Base-by-base conservation (phyloP, 2,888 invertebrate genomes). In the Dolomedes plantarius region DNA sequence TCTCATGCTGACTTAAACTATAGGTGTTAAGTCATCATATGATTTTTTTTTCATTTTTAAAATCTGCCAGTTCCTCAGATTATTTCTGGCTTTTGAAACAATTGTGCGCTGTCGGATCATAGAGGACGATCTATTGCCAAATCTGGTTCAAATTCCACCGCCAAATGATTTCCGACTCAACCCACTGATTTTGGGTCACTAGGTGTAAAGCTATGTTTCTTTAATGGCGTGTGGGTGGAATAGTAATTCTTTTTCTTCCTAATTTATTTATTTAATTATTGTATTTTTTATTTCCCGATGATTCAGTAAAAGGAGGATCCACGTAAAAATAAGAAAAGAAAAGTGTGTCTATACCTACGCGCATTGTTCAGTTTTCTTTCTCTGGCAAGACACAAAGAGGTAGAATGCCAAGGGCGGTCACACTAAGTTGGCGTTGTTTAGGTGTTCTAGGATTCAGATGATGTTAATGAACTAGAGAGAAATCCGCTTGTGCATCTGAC, bases 401-500 rank as follows among this genome's bases (percentile, higher is more conserved):
- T 28, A 77, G 67, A 83, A 77, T 83, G 83, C 83, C 83, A 83
- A 83, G 83, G 83, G 77, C 83, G 77, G 76, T 77, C 72, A 77
- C 50, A 36, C 36, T 62, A 27, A 23, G 72, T 41, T 67, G 72
- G 23, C 67, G 67, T 32, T 67, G 9, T 67, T 2, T 23, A 56
- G 23, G 23, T 6, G 6, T 23, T 56, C 16, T 23, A 23, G 56
- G 1, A 11, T n/a, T 56, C 23, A 9, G n/a, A 16, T 56, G 56
- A 56, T 56, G 56, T 19, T 56, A 56, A 56, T 56, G 56, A 56
- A 56, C 23, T 56, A 56, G 56, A 23, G 56, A 56, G 56, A 56
- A 23, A 56, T 56, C 23, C 56, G 19, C 56, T 56, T 56, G 23
- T 56, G 29, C 5, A 29, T 31, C n/a, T 31, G 65, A 31, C 11